Evolutionary conservation across 2,113 vertebrate species (phyloP), one percentile per base, ranked within the genome.

Genomic region (Corvus cornix): DNA sequence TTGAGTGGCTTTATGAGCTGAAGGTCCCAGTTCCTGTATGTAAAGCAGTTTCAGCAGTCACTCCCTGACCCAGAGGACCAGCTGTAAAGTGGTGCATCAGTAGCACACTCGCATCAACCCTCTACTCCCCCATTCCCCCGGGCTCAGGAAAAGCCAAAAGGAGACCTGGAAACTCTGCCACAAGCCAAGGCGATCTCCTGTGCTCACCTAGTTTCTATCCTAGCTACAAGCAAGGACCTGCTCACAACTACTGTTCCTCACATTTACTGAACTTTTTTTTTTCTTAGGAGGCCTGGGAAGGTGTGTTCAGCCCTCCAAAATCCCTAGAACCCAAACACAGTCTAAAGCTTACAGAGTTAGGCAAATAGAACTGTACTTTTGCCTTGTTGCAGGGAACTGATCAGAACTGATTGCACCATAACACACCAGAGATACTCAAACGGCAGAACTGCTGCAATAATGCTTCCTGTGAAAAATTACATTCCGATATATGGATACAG

Each of bases 311-410:
- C 53, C n/a, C 11, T 49, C 52, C 67, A 70, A 96, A 90, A 89
- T 30, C 39, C 63, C 33, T 23, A 27, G 28, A 62, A 35, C 9
- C 12, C 43, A 53, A 1, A 84, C 33, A 55, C 1, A 90, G 39
- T 63, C 44, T 91, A 76, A 81, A 70, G 63, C 46, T 90, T 53
- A 83, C 49, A 4, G 4, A 52, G 59, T 39, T 46, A 51, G 20
- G 53, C 74, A 95, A 97, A 83, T 0, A 80, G 19, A 83, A 58
- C 53, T 77, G 92, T 67, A 94, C 89, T 66, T 93, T 66, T 93
- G 83, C 85, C 83, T 92, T 30, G 7, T 4, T 85, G 72, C 69
- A 84, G 48, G 58, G 56, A 87, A 46, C 48, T 13, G 18, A 87
- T 28, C 41, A 72, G 18, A 73, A 66, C 9, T 6, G 41, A 95